Conservation (phyloP, 2,797 vertebrate species). For the Sebastes nivosus region DNA sequence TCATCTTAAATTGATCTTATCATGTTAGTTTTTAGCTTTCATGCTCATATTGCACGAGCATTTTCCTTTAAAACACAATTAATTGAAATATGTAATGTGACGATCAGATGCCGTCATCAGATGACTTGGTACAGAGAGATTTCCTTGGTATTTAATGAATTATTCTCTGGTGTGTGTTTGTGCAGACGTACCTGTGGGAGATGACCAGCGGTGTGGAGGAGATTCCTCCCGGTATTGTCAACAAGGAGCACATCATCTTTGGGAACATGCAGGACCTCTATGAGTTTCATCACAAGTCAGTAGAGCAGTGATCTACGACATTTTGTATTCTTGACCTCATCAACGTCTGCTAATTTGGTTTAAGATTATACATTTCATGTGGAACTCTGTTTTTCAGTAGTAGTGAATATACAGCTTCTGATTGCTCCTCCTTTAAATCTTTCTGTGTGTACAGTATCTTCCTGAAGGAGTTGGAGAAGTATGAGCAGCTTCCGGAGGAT, state of each 20-base stretch:
- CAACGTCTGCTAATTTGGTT: neutral
- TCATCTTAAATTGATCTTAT: too few relatives aligned
- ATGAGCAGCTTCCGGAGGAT: slow-evolving; percentile 97
- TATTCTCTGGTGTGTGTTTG: neutral
- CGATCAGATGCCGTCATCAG: neutral
- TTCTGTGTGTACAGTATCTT: slow-evolving; percentile 87
- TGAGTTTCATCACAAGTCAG: slow-evolving; percentile 93
- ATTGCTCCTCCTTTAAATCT: neutral
- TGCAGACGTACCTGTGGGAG: slow-evolving; percentile 97
- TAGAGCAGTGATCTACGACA: slow-evolving; percentile 1
- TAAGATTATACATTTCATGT: neutral
- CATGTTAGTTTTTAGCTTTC: neutral
- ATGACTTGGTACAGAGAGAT: neutral
- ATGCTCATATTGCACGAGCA: neutral
- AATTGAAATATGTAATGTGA: neutral
- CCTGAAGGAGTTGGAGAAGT: slow-evolving; percentile 97
- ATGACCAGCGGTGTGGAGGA: slow-evolving; percentile 99
- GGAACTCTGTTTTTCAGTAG: neutral
- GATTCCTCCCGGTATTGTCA: slow-evolving; percentile 96
- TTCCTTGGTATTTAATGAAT: neutral
- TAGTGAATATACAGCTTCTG: neutral
- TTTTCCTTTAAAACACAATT: neutral
- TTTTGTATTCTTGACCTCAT: neutral
- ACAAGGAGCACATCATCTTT: slow-evolving; percentile 98
- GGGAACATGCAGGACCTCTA: slow-evolving; percentile 99